Evolutionary conservation across 2,888 invertebrate species (phyloP).

Genomic region (Drosophila formosana): DNA sequence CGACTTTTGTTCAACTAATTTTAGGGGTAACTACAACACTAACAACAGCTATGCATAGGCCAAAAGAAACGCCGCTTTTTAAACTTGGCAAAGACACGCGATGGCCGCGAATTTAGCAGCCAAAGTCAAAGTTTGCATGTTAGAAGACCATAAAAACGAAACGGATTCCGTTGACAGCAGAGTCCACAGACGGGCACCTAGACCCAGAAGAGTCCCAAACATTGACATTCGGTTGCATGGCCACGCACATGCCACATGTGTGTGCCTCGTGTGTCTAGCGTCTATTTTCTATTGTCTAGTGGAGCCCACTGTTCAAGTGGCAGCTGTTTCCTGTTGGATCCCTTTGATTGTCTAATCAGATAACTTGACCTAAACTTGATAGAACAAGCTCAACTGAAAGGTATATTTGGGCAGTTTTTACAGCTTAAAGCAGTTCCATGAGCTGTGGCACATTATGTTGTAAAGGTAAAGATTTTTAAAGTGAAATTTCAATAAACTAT

Average conservation of each 20-base stretch:
- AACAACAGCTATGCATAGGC: slow-evolving; percentile 26
- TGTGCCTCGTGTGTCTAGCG: not conserved
- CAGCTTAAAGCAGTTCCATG: not conserved
- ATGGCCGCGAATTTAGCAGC: slow-evolving; percentile 67
- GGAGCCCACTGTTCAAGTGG: slow-evolving; percentile 1
- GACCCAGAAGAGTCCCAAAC: slow-evolving; percentile 16
- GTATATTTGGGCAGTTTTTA: not conserved
- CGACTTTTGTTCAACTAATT: slow-evolving; percentile 64
- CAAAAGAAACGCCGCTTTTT: slow-evolving; percentile 31
- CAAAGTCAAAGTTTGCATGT: slow-evolving; percentile 66
- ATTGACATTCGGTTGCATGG: slow-evolving; percentile 25
- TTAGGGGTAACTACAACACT: slow-evolving; percentile 62
- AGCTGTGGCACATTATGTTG: not conserved
- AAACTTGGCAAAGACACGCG: slow-evolving; percentile 68
- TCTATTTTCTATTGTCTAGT: slow-evolving; percentile 3
- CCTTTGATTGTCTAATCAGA: not conserved
- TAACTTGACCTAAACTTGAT: not conserved
- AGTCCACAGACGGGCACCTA: slow-evolving; percentile 1
- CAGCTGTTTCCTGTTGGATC: slow-evolving; percentile 13
- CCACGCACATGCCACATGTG: slow-evolving; percentile 17
- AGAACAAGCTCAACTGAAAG: not conserved
- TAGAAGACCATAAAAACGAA: slow-evolving; percentile 64
- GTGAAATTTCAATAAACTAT: too few species aligned
- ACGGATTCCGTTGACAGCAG: slow-evolving; percentile 20
- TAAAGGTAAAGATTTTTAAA: too few species aligned